Evolutionary conservation across 92 coral and sea anemone genomes (phyloP).

Genomic region (Heliopora coerulea): DNA sequence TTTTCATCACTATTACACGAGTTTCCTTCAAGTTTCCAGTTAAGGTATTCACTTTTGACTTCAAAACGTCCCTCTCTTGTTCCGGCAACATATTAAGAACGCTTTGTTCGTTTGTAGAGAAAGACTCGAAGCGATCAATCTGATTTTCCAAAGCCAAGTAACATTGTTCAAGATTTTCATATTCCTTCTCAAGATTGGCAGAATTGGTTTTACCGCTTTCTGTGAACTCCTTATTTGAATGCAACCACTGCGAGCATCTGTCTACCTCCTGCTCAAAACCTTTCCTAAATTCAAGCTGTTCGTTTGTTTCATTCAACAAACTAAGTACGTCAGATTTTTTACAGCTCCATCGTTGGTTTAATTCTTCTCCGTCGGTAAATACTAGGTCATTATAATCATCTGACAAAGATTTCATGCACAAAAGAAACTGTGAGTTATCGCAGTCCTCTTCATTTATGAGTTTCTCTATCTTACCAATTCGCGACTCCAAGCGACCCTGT

Average conservation of each 20-base stretch:
- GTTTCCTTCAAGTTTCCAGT: slow-evolving; percentile 42
- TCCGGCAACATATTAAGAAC: slow-evolving; percentile 40
- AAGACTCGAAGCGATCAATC: neutral
- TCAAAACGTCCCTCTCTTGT: slow-evolving; percentile 55
- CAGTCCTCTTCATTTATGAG: neutral
- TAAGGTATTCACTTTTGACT: slow-evolving; percentile 49
- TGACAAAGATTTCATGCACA: neutral
- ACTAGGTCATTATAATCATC: slow-evolving; percentile 5
- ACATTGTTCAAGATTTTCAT: neutral
- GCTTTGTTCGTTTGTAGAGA: neutral
- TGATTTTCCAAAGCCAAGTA: neutral
- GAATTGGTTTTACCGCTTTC: neutral
- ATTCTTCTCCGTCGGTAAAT: slow-evolving; percentile 2
- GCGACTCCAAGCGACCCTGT: neutral
- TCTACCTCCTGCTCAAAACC: neutral
- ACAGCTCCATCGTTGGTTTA: neutral
- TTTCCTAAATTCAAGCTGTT: slow-evolving; percentile 9
- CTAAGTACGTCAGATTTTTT: neutral
- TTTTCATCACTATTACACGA: slow-evolving; percentile 13
- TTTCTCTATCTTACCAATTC: neutral
- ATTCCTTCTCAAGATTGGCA: neutral
- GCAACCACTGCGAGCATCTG: slow-evolving; percentile 2
- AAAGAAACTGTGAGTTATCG: neutral
- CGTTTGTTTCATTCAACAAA: neutral
- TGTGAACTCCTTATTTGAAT: neutral